Conservation (phyloP, 92 coral and sea anemone genomes). For the Plumapathes pennacea region DNA sequence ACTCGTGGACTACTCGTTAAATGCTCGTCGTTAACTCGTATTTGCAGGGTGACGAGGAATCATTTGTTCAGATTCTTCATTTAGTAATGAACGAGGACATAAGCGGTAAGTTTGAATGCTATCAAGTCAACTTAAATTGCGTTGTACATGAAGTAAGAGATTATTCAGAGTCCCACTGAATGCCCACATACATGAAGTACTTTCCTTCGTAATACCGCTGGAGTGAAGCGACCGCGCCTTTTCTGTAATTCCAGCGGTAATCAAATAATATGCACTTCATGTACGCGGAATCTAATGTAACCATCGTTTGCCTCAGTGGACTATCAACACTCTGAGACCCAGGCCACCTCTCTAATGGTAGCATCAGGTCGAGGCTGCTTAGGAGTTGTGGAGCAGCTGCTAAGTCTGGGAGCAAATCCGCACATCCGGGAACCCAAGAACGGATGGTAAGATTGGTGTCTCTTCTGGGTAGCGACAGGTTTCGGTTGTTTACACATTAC, state of each 20-base stretch:
- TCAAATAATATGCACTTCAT: neutral
- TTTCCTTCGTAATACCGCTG: neutral
- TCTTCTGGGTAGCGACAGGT: neutral
- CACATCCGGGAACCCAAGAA: slow-evolving; percentile 93
- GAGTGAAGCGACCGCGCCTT: neutral
- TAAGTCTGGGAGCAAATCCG: slow-evolving; percentile 89
- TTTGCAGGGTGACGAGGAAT: slow-evolving; percentile 86
- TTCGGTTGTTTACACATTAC: neutral
- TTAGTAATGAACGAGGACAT: slow-evolving; percentile 90
- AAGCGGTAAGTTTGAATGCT: slow-evolving; percentile 52
- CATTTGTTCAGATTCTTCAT: slow-evolving; percentile 95
- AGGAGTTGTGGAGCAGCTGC: slow-evolving; percentile 90
- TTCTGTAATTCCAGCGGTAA: neutral
- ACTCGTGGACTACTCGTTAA: neutral
- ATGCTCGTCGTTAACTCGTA: neutral
- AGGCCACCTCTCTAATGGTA: slow-evolving; percentile 95
- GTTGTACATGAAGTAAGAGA: neutral
- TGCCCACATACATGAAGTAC: neutral
- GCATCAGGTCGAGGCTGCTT: slow-evolving; percentile 96
- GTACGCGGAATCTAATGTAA: neutral
- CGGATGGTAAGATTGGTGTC: slow-evolving; percentile 62
- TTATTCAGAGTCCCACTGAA: no score
- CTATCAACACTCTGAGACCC: slow-evolving; percentile 96
- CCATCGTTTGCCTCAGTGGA: slow-evolving; percentile 50
- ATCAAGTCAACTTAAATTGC: neutral